Evolutionary conservation across 1,140 invertebrate genomes (phyloP), one percentile per base, ranked within the genome.

Genomic region (Sminthurinus signatus): DNA sequence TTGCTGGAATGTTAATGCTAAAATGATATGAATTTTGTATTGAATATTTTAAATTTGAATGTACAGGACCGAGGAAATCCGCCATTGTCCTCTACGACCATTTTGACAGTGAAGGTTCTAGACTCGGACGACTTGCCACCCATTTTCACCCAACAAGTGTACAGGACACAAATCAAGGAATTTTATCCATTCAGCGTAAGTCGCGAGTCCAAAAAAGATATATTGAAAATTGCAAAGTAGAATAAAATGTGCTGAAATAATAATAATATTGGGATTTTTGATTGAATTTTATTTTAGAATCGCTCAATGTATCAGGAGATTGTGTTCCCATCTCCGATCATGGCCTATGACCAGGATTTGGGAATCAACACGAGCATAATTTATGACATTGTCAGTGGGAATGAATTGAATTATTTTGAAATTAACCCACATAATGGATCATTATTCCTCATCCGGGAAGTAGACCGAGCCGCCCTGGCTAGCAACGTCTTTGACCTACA

Each of bases 141-240:
- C 0, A 85, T 86, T 69, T 95, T 95, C 74, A 86, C 88, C 0
- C 81, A 83, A 52, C 85, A 86, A 15, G 81, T 86, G 2, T 94
- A 93, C 75, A 82, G 81, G 55, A 86, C 88, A 0, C 85, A 85
- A 73, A 84, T 95, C 52, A 82, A 84, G 14, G 93, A 96, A 76
- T 87, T 85, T 73, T 87, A 84, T 76, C 87, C 88, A 1, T 77
- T 88, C 57, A 81, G 84, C 60, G 86, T 88, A 76, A 82, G n/a
- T n/a, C n/a, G n/a, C n/a, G n/a, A n/a, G n/a, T n/a, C n/a, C n/a
- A n/a, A n/a, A n/a, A n/a, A n/a, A n/a, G n/a, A n/a, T n/a, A n/a
- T n/a, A n/a, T n/a, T n/a, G n/a, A n/a, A n/a, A n/a, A n/a, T n/a
- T n/a, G n/a, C n/a, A n/a, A n/a, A n/a, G n/a, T n/a, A n/a, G n/a